Evolutionary conservation across 2,888 invertebrate species (phyloP).

Genomic region (Lycaena phlaeas): DNA sequence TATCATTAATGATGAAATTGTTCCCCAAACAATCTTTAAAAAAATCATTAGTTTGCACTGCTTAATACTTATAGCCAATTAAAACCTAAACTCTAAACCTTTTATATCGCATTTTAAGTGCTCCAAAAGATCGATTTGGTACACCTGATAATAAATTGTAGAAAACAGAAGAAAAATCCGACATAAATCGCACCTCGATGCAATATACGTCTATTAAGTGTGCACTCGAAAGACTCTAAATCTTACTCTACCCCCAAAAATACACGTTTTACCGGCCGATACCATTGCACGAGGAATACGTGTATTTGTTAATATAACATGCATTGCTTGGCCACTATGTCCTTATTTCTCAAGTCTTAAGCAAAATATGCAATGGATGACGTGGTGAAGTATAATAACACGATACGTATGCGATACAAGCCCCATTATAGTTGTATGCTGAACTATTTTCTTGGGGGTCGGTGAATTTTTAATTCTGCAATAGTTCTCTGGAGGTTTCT

Average conservation of each 20-base stretch:
- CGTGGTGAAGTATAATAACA: conserved; percentile 14
- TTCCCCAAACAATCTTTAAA: too few relatives aligned
- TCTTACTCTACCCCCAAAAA: conserved; percentile 44
- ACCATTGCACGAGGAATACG: conserved; percentile 7
- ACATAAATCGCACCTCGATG: conserved; percentile 60
- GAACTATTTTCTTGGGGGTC: conserved; percentile 36
- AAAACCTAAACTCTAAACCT: too few relatives aligned
- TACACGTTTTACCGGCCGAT: conserved; percentile 39
- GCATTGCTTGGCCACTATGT: neutral
- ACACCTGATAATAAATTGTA: conserved; percentile 47
- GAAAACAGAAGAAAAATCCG: conserved; percentile 63
- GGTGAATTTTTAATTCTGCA: conserved; percentile 57
- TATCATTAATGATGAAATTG: too few relatives aligned
- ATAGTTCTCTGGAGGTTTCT: conserved; percentile 42
- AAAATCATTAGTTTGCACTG: too few relatives aligned
- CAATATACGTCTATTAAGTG: conserved; percentile 68
- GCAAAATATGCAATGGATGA: conserved; percentile 18
- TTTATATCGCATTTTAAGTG: conserved; percentile 33
- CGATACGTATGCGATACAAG: conserved; percentile 18
- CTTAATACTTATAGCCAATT: too few relatives aligned
- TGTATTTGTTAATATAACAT: neutral
- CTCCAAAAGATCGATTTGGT: conserved; percentile 32
- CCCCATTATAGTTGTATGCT: conserved; percentile 20
- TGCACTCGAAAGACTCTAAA: conserved; percentile 59
- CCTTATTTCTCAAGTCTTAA: neutral